Evolutionary conservation across 1,140 invertebrate species (phyloP), one percentile per base, ranked within the genome.

Genomic region (Ephestia elutella): DNA sequence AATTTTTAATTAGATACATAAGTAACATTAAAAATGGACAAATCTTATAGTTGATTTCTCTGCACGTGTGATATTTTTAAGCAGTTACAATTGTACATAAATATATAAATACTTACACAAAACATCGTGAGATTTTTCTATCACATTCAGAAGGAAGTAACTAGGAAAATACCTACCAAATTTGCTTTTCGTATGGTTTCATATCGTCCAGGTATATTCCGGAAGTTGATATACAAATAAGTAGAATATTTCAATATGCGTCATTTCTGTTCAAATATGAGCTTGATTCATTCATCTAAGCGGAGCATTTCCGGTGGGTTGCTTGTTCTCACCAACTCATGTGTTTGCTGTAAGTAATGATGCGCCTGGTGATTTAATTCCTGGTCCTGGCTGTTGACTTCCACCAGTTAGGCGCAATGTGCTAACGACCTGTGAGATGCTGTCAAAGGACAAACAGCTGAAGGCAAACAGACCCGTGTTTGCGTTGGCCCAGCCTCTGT

Each of bases 391-490:
- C 76, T 73, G 68, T 69, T n/a, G n/a, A n/a, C 65, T 65, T 75
- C 68, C 70, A 67, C 69, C 73, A 79, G 78, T 87, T 81, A 83
- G 73, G 73, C 73, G 69, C 78, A 81, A 82, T 70, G 72, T 82
- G 82, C 75, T 85, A 87, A 87, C 73, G 78, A 85, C 79, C 82
- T 82, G 84, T 84, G 82, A 84, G 82, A 85, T 85, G 82, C 81
- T 87, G 84, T 84, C 84, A 86, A 84, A 87, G 75, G 73, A 71
- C 71, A 87, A 87, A 87, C 61, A 66, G 70, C 60, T 67, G 61
- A 70, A 56, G 57, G 68, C 63, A 74, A 77, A 81, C 80, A 78
- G 28, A 57, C n/a, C 56, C n/a, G 48, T 87, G 78, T 87, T 82
- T 85, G 73, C 66, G 17, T 25, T 66, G 66, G 72, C 68, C 70